Evolutionary conservation across 2,797 vertebrate species (phyloP).

Genomic region (Chrysocyon brachyurus): DNA sequence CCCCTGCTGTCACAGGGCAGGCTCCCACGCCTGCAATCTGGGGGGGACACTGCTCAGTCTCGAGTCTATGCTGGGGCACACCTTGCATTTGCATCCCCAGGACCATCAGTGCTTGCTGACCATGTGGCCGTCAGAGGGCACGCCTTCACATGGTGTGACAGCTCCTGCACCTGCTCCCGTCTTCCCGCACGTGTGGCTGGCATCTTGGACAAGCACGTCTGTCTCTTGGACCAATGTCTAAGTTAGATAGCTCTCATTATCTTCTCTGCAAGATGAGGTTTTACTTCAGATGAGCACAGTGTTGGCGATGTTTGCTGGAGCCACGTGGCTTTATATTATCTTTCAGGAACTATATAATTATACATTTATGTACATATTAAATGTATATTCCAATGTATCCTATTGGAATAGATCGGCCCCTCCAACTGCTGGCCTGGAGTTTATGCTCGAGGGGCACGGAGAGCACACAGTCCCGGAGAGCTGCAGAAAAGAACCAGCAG

Average conservation of each 20-base stretch:
- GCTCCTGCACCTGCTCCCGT: no score
- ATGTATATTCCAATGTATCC: accelerated
- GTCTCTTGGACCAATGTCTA: neutral
- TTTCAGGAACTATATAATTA: neutral
- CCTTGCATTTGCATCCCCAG: no score
- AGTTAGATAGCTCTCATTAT: neutral
- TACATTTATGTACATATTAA: neutral
- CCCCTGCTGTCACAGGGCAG: accelerated
- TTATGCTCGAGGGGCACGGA: accelerated
- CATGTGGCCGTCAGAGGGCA: accelerated
- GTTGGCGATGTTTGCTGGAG: neutral
- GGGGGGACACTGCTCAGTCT: neutral
- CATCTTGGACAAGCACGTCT: neutral
- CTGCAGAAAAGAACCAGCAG: no score
- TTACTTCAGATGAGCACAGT: neutral
- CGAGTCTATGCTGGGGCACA: accelerated
- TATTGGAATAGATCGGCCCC: neutral
- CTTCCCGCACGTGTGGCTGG: no score
- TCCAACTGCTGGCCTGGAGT: neutral
- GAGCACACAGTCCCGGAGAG: accelerated
- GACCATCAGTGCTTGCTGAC: neutral
- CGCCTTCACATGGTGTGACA: accelerated
- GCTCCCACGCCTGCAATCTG: neutral
- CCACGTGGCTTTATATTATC: neutral
- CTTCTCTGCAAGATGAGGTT: neutral